Percentiles rank a stretch among this genome's conserved stretches.
These are phyloP conservation scores for Neomorphus geoffroyi DNA, from an alignment of 2,797 vertebrate genomes.

Conservation along the genomic window DNA sequence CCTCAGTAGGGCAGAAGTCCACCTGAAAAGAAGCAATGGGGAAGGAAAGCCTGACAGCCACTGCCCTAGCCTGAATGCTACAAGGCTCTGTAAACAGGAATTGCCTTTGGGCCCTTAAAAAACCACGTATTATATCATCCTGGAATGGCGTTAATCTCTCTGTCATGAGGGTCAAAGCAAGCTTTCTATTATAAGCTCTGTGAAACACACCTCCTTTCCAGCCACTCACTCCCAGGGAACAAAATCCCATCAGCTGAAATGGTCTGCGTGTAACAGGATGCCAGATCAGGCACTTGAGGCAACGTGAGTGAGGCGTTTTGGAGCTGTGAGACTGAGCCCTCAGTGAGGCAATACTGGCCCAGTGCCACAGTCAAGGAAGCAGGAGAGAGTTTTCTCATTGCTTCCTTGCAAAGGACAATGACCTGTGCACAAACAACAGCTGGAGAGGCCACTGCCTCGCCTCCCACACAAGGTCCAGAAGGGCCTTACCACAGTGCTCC, in stretches of 20 bases:
- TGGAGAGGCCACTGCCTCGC: not conserved
- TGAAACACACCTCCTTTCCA: slow-evolving; percentile 35
- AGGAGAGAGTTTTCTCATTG: not conserved
- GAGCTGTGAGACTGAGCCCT: not conserved
- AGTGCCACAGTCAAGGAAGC: not conserved
- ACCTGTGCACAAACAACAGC: not conserved
- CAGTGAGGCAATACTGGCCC: not conserved
- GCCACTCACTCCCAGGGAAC: slow-evolving; percentile 26
- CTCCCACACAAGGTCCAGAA: not conserved
- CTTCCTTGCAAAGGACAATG: slow-evolving; percentile 14
- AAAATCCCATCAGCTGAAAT: not conserved
- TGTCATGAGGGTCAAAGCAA: not conserved
- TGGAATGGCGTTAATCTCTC: slow-evolving; percentile 48
- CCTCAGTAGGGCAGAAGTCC: not conserved
- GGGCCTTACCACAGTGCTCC: fast-evolving
- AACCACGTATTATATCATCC: not conserved
- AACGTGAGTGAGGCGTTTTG: not conserved
- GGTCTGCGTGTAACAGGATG: not conserved
- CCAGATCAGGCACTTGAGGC: not conserved
- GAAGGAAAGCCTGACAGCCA: not conserved
- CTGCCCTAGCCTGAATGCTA: not conserved
- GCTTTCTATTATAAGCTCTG: slow-evolving; percentile 58
- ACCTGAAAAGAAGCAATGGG: not conserved
- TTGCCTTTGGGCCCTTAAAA: slow-evolving; percentile 47
- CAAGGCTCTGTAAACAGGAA: slow-evolving; percentile 25